Evolutionary conservation across 2,797 vertebrate species (phyloP).

Genomic region (Gephyroberyx darwinii): DNA sequence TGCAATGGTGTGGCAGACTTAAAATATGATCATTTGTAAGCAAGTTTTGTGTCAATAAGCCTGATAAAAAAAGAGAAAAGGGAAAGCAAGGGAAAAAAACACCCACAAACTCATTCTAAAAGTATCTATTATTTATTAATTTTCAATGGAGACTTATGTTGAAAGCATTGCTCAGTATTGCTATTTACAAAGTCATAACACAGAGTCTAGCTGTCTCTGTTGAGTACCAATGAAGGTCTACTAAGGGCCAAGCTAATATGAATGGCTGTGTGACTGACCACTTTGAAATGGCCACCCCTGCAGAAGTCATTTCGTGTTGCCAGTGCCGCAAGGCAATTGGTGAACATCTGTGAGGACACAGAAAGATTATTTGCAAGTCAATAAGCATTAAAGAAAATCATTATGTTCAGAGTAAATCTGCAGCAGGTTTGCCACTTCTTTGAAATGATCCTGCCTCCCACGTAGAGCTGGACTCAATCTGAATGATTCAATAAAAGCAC

Average conservation of each 20-base stretch:
- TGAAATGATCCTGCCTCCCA: conserved; percentile 23
- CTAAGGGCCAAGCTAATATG: neutral
- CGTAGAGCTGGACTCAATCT: conserved; percentile 24
- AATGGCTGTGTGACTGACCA: neutral
- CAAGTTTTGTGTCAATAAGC: neutral
- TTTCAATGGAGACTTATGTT: neutral
- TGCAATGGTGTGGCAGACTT: neutral
- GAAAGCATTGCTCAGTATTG: neutral
- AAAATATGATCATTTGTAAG: neutral
- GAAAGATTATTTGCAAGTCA: conserved; percentile 20
- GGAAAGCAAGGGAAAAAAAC: neutral
- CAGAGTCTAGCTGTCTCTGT: conserved; percentile 1
- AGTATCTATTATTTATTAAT: neutral
- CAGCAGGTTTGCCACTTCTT: conserved; percentile 19
- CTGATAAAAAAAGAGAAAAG: neutral
- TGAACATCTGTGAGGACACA: conserved; percentile 25
- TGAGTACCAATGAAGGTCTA: neutral
- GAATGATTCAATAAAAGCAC: conserved; percentile 43
- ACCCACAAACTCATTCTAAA: neutral
- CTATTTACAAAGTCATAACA: neutral
- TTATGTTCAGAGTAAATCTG: conserved; percentile 28
- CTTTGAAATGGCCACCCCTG: neutral
- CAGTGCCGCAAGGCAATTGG: conserved; percentile 10
- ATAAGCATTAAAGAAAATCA: conserved; percentile 20
- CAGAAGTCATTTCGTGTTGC: conserved; percentile 7